Conservation (phyloP, 2,113 vertebrate genomes). For the Seriola dumerili region DNA sequence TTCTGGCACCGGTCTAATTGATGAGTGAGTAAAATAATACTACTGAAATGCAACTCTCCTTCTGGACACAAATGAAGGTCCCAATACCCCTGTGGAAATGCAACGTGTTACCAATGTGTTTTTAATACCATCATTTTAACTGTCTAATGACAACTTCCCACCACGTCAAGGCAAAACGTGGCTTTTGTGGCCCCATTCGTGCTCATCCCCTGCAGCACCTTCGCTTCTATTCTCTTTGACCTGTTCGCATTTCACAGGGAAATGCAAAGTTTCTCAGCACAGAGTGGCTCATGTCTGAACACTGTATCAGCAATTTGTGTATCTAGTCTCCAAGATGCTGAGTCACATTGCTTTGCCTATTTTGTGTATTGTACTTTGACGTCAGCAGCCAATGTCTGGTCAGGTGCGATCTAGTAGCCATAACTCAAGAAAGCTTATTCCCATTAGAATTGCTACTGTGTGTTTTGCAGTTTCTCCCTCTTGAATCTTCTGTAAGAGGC, state of each 20-base stretch:
- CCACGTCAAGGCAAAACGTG: background rate
- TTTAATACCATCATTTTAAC: background rate
- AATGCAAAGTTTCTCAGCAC: constrained; percentile 22
- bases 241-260: constrained; percentile 26
- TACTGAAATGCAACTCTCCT: background rate
- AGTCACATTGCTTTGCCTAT: constrained; percentile 61
- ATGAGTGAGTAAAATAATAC: background rate
- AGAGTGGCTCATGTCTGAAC: constrained; percentile 39
- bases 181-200: background rate
- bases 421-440: constrained; percentile 9
- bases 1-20: background rate
- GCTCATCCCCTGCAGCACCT: constrained; percentile 16
- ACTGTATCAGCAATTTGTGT: constrained; percentile 62
- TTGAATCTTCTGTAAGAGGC: constrained; percentile 7
- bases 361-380: constrained; percentile 50
- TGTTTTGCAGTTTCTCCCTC: constrained; percentile 1
- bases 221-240: constrained; percentile 3
- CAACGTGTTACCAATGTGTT: background rate
- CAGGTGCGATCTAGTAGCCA: constrained; percentile 48
- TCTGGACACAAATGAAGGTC: background rate
- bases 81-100: background rate
- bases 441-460: background rate
- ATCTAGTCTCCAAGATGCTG: constrained; percentile 56
- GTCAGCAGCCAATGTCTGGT: constrained; percentile 33
- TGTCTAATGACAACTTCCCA: background rate